Percentiles rank a stretch among this genome's conserved stretches.
phyloP scores from a whole-genome alignment of 2,888 invertebrate genomes.

The Drosophila melanosoma region DNA sequence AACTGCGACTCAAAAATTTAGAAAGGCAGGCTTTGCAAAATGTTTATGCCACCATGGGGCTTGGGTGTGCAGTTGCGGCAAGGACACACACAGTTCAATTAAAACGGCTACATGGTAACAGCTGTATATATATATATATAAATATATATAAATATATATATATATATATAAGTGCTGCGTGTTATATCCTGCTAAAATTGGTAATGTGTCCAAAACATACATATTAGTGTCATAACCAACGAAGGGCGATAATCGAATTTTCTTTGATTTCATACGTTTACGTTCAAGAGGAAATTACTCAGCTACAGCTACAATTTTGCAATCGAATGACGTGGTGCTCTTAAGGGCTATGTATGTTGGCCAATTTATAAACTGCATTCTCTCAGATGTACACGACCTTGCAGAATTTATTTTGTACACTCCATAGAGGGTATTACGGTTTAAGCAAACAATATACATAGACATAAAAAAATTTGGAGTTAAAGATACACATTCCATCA shows the following conservation, averaged over 20 bases:
- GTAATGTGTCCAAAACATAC: neutral
- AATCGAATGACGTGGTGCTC: conserved; percentile 12
- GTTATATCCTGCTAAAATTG: neutral
- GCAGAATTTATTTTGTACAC: conserved; percentile 10
- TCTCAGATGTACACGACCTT: conserved; percentile 61
- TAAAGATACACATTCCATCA: neutral
- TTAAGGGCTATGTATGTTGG: conserved; percentile 27
- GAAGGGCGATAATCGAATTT: neutral
- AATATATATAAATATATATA: neutral
- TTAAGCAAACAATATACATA: neutral
- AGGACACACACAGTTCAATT: conserved; percentile 47
- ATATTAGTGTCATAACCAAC: neutral
- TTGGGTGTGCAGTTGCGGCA: conserved; percentile 50
- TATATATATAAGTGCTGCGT: neutral
- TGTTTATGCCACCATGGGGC: conserved; percentile 47
- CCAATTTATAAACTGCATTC: conserved; percentile 63
- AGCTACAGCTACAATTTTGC: neutral
- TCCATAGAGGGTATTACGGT: neutral
- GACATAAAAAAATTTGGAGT: neutral
- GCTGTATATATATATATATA: neutral
- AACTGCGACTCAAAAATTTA: conserved; percentile 47
- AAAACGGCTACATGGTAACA: neutral
- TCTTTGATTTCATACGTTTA: neutral
- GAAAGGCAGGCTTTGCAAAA: conserved; percentile 63
- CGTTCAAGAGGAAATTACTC: neutral